Evolutionary conservation across 2,888 invertebrate genomes (phyloP).

Genomic region (Harpalus rufipes): DNA sequence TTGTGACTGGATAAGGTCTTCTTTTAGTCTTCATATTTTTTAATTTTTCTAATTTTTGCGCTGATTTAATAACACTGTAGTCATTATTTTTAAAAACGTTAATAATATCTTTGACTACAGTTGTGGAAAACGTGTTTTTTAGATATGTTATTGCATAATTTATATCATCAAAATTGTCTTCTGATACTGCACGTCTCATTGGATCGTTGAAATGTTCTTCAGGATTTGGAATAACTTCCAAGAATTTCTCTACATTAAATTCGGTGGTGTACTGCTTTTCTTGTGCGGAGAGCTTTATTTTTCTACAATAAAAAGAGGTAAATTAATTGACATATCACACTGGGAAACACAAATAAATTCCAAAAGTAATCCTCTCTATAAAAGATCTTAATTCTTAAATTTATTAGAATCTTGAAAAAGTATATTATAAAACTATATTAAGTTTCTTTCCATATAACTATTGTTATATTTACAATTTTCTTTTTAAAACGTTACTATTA

Average conservation of each 20-base stretch:
- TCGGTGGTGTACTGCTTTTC: constrained; percentile 76
- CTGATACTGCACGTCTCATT: constrained; percentile 62
- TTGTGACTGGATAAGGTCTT: constrained; percentile 52
- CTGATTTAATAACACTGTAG: constrained; percentile 32
- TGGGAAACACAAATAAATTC: no score
- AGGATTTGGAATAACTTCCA: constrained; percentile 77
- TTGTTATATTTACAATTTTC: no score
- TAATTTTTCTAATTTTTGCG: constrained; percentile 32
- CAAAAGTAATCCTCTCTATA: no score
- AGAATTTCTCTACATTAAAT: constrained; percentile 76
- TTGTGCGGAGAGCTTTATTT: constrained; percentile 74
- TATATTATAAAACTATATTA: no score
- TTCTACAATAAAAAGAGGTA: constrained; percentile 69
- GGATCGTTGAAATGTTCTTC: constrained; percentile 72
- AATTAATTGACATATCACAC: not conserved
- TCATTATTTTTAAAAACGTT: constrained; percentile 18
- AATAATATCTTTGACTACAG: constrained; percentile 40
- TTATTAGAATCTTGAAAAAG: no score
- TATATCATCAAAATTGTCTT: constrained; percentile 34
- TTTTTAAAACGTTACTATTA: no score
- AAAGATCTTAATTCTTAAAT: no score
- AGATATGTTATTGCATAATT: constrained; percentile 54
- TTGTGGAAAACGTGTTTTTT: constrained; percentile 43
- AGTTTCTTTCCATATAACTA: no score
- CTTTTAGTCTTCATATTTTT: constrained; percentile 50